Evolutionary conservation across 2,888 invertebrate species (phyloP).

Genomic region (Diloba caeruleocephala): DNA sequence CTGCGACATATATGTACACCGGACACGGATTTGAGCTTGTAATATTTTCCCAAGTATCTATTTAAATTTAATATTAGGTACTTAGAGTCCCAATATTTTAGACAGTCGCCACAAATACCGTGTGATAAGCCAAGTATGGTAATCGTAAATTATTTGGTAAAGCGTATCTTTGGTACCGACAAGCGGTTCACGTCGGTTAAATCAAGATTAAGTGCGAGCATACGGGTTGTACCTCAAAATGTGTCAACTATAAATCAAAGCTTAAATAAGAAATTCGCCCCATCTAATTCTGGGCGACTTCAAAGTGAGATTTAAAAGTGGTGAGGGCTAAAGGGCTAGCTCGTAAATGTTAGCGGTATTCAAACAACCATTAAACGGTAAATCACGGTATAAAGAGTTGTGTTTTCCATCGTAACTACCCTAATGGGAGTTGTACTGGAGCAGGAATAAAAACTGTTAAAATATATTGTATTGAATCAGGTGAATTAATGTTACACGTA

Average conservation of each 20-base stretch:
- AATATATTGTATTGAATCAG: slow-evolving; percentile 29
- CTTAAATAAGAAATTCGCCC: slow-evolving; percentile 81
- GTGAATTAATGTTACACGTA: slow-evolving; percentile 1
- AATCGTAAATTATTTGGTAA: slow-evolving; percentile 77
- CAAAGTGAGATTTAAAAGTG: slow-evolving; percentile 75
- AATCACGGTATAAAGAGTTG: slow-evolving; percentile 58
- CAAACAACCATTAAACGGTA: slow-evolving; percentile 59
- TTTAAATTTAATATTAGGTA: neutral
- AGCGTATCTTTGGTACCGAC: slow-evolving; percentile 70
- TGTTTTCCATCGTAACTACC: slow-evolving; percentile 58
- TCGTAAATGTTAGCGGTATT: slow-evolving; percentile 63
- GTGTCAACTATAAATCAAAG: slow-evolving; percentile 82
- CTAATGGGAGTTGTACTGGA: slow-evolving; percentile 54
- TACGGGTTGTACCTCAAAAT: slow-evolving; percentile 81
- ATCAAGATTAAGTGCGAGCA: slow-evolving; percentile 84
- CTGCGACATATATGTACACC: neutral
- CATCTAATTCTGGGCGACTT: slow-evolving; percentile 78
- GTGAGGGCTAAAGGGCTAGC: slow-evolving; percentile 62
- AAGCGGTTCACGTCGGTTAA: slow-evolving; percentile 78
- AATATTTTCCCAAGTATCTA: neutral
- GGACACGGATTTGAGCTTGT: neutral
- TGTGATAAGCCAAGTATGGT: slow-evolving; percentile 64
- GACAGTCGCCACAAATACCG: slow-evolving; percentile 25
- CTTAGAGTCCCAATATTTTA: slow-evolving; percentile 1
- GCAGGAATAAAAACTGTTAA: slow-evolving; percentile 39